These are phyloP conservation scores for Cabera pusaria DNA, from an alignment of 2,888 invertebrate genomes.

Conservation along the genomic window DNA sequence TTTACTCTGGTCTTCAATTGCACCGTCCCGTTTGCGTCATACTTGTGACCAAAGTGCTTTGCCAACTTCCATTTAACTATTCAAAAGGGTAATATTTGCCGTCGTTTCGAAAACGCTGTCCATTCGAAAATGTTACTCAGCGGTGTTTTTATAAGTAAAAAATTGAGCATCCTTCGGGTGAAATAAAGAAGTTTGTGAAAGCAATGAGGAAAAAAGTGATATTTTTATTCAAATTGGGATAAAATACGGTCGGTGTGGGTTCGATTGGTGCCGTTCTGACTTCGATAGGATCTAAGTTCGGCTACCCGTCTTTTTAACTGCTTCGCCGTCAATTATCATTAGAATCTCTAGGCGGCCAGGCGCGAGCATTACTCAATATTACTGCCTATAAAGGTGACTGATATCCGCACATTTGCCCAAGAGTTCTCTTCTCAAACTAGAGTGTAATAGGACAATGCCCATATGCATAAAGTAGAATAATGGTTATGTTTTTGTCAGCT, in stretches of 20 bases:
- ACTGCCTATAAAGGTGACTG: constrained; percentile 77
- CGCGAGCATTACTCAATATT: constrained; percentile 72
- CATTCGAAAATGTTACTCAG: constrained; percentile 22
- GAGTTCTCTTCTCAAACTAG: constrained; percentile 47
- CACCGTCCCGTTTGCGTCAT: constrained; percentile 34
- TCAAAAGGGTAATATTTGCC: constrained; percentile 32
- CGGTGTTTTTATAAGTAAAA: constrained; percentile 27
- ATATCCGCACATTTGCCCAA: constrained; percentile 60
- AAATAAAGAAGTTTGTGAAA: constrained; percentile 43
- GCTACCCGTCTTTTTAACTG: constrained; percentile 72
- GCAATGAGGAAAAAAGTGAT: constrained; percentile 45
- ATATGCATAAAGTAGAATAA: constrained; percentile 36
- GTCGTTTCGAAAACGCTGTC: constrained; percentile 30
- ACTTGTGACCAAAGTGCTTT: constrained; percentile 23
- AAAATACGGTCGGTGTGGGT: constrained; percentile 38
- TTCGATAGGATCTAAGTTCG: constrained; percentile 63
- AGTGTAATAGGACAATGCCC: constrained; percentile 54
- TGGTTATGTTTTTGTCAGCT: constrained; percentile 31
- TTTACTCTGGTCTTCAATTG: constrained; percentile 43
- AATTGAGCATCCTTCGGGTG: constrained; percentile 25
- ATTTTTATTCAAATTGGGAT: constrained; percentile 43
- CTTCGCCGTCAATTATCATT: constrained; percentile 73
- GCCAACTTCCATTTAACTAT: constrained; percentile 30
- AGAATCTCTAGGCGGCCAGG: constrained; percentile 58
- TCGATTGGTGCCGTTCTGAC: constrained; percentile 37